These are phyloP conservation scores for Liparis tanakae DNA, from an alignment of 2,797 vertebrate species.

Conservation along the genomic window DNA sequence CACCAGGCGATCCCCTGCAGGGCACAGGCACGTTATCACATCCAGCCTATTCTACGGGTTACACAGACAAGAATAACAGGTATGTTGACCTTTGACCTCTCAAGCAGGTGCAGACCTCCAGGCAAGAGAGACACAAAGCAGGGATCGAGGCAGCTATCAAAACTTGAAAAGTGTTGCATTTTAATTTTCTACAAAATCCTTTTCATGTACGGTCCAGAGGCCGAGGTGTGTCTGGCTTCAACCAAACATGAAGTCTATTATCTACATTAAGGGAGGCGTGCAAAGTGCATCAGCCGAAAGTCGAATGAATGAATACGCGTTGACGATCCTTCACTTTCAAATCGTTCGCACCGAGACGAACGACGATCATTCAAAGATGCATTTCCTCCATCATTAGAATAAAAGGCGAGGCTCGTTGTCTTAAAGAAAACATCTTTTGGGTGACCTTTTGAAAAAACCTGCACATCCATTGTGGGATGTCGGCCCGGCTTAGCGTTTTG, in stretches of 20 bases:
- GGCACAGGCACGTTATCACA: slow-evolving; percentile 7
- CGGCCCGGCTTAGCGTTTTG: background rate
- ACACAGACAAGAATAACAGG: too few species aligned
- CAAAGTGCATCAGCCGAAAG: background rate
- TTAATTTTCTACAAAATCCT: background rate
- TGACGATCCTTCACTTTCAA: background rate
- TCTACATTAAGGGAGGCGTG: background rate
- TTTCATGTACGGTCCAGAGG: background rate
- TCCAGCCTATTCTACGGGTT: background rate
- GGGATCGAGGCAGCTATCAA: background rate
- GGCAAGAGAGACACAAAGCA: background rate
- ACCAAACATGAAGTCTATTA: slow-evolving; percentile 24
- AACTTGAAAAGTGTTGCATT: slow-evolving; percentile 7
- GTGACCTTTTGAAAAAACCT: background rate
- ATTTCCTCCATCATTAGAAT: background rate
- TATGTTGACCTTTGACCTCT: background rate
- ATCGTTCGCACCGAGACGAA: background rate
- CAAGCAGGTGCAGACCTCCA: background rate
- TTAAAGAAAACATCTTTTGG: background rate
- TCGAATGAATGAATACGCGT: background rate
- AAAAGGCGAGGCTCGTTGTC: background rate
- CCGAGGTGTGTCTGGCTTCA: slow-evolving; percentile 19
- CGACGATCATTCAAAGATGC: background rate
- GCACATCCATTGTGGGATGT: background rate
- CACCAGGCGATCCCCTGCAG: slow-evolving; percentile 93